phyloP scores from a whole-genome alignment of 2,888 invertebrate genomes.

The Hermaeophaga mercurialis region DNA sequence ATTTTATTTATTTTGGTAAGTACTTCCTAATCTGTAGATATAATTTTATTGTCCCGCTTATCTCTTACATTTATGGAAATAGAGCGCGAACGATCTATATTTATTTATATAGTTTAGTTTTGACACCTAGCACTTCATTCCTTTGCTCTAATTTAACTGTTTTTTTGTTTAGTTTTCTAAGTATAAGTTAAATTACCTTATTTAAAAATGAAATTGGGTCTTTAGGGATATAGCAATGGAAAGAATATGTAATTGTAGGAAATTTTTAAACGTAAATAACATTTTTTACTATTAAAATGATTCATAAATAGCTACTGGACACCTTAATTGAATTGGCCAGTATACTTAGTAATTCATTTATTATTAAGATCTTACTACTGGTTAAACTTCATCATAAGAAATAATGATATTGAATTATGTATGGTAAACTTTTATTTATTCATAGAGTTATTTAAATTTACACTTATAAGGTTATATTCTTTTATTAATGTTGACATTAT shows the following conservation, averaged over 20 bases:
- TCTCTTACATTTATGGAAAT: background rate
- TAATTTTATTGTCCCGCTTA: slow-evolving; percentile 6
- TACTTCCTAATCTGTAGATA: slow-evolving; percentile 39
- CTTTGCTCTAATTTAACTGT: slow-evolving; percentile 26
- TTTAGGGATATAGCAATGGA: too few relatives aligned
- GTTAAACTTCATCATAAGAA: background rate
- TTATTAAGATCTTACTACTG: background rate
- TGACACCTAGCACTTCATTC: slow-evolving; percentile 26
- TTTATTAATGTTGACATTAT: slow-evolving; percentile 34
- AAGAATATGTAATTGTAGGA: too few relatives aligned
- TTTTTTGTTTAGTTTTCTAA: slow-evolving; percentile 13
- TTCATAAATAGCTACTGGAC: slow-evolving; percentile 1
- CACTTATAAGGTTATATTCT: slow-evolving; percentile 23
- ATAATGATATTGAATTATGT: too few relatives aligned
- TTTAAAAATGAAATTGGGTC: background rate
- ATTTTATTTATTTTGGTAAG: slow-evolving; percentile 49
- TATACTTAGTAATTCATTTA: slow-evolving; percentile 5
- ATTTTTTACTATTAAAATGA: slow-evolving; percentile 2
- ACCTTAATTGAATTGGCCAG: slow-evolving; percentile 9
- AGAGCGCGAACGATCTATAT: background rate
- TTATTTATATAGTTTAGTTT: slow-evolving; percentile 20
- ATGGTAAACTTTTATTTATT: too few relatives aligned
- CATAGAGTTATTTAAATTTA: background rate
- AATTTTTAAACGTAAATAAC: background rate
- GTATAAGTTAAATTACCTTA: slow-evolving; percentile 5